Evolutionary conservation across 2,888 invertebrate species (phyloP).

Genomic region (Julus scanicus): DNA sequence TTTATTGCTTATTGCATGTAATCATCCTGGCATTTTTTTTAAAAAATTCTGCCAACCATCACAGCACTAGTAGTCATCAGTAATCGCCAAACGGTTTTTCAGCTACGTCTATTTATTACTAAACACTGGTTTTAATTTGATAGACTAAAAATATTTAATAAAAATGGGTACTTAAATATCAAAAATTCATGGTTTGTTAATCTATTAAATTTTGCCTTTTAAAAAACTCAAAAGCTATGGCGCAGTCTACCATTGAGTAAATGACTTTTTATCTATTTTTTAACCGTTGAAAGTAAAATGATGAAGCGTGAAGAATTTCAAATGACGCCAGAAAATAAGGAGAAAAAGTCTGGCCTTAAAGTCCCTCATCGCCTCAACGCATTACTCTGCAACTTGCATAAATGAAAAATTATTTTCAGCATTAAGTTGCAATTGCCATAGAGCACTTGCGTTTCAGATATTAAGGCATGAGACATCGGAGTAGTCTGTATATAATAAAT

Average conservation of each 20-base stretch:
- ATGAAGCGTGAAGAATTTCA: background rate
- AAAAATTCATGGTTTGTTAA: constrained; percentile 3
- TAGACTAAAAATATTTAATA: no score
- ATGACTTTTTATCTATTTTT: background rate
- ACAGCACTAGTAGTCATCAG: no score
- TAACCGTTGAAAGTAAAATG: background rate
- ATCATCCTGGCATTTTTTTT: no score
- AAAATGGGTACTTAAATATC: no score
- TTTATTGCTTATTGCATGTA: no score
- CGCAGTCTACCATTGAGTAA: background rate
- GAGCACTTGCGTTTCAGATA: background rate
- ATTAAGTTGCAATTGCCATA: constrained; percentile 33
- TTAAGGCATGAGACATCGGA: background rate
- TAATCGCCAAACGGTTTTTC: no score
- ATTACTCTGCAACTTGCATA: constrained; percentile 3
- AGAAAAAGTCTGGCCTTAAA: background rate
- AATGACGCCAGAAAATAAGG: background rate
- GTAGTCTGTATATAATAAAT: constrained; percentile 4
- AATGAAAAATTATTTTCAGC: constrained; percentile 27
- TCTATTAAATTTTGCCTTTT: background rate
- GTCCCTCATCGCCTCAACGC: constrained; percentile 17
- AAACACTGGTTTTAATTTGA: no score
- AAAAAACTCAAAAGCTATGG: background rate
- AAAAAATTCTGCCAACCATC: no score
- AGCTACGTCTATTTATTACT: no score